Evolutionary conservation across 2,888 invertebrate species (phyloP).

Genomic region (Lochmaea crataegi): DNA sequence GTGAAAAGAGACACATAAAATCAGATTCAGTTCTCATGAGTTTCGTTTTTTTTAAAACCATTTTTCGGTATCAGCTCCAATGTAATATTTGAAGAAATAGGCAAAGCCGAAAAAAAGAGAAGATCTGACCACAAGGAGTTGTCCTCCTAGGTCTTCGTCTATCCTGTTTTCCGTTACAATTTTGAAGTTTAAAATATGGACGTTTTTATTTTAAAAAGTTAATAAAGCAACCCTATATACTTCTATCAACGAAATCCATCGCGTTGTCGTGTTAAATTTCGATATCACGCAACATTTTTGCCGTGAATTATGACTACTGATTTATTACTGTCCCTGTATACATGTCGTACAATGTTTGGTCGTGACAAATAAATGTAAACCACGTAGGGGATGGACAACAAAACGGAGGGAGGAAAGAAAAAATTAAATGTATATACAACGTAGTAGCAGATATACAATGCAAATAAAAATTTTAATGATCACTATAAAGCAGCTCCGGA

Average conservation of each 20-base stretch:
- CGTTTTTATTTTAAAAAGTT: too few species aligned
- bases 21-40: too few species aligned
- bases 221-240: background rate
- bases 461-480: background rate
- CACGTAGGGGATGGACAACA: background rate
- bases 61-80: too few species aligned
- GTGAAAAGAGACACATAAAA: too few species aligned
- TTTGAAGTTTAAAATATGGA: background rate
- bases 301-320: constrained; percentile 9
- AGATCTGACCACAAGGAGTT: too few species aligned
- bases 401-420: background rate
- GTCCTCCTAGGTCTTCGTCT: too few species aligned
- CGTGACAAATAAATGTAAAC: constrained; percentile 13
- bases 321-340: constrained; percentile 10
- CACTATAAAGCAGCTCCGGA: background rate
- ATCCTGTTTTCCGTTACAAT: background rate
- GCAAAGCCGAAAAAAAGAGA: too few species aligned
- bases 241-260: background rate
- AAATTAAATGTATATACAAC: too few species aligned
- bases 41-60: too few species aligned
- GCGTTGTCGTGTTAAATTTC: constrained; percentile 1
- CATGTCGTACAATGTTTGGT: constrained; percentile 8
- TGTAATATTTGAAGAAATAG: too few species aligned
- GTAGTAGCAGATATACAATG: too few species aligned
- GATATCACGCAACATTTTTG: constrained; percentile 14